Percentiles rank a stretch among this genome's conserved stretches.
phyloP scores from a whole-genome alignment of 2,888 invertebrate species.

The Camponotus fellah region DNA sequence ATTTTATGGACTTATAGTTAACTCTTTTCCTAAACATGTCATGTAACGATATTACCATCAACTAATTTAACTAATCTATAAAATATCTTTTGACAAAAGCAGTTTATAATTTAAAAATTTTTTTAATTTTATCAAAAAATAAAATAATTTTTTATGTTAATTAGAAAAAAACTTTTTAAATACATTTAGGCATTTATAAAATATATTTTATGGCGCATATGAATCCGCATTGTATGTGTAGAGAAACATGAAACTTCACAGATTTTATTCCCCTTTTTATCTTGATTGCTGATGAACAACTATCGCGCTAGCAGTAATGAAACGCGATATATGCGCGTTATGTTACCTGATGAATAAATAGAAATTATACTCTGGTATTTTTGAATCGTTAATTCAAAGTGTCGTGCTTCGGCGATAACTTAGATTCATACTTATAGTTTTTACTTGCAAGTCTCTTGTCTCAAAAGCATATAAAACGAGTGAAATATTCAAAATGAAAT shows the following conservation, averaged over 20 bases:
- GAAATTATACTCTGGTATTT: conserved; percentile 30
- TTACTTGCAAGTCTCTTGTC: background rate
- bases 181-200: background rate
- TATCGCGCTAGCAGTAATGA: conserved; percentile 23
- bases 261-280: background rate
- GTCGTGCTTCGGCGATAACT: conserved; percentile 18
- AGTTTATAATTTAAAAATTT: background rate
- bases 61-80: background rate
- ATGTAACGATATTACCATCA: background rate
- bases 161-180: background rate
- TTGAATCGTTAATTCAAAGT: conserved; percentile 16
- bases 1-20: background rate
- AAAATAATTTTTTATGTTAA: background rate
- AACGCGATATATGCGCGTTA: conserved; percentile 2
- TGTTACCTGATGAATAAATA: conserved; percentile 2
- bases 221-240: background rate
- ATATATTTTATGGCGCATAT: background rate
- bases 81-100: background rate
- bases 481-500: background rate
- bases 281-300: conserved; percentile 8
- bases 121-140: background rate
- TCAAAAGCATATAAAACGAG: background rate
- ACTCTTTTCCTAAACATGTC: background rate
- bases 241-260: conserved; percentile 23
- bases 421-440: background rate